These are phyloP conservation scores for Leptinotarsa lineolata DNA, from an alignment of 1,140 invertebrate genomes.

Conservation along the genomic window DNA sequence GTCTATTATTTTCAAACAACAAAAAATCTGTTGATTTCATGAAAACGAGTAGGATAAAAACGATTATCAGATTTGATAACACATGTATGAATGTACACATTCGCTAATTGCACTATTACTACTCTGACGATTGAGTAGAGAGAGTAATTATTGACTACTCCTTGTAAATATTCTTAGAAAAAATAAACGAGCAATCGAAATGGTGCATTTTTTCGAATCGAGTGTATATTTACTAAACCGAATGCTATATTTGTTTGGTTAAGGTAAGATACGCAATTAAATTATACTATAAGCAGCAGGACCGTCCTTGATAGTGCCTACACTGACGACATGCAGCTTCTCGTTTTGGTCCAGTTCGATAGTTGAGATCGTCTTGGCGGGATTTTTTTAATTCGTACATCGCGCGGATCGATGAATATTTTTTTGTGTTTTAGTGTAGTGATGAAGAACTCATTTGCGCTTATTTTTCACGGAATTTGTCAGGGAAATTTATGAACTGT, in stretches of 20 bases:
- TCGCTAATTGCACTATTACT: no score
- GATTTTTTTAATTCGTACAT: neutral
- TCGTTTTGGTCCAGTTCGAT: slow-evolving; percentile 23
- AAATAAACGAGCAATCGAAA: slow-evolving; percentile 15
- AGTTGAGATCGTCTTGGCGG: neutral
- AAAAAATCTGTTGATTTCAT: no score
- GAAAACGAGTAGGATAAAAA: no score
- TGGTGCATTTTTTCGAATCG: neutral
- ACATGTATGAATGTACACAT: no score
- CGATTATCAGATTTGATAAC: no score
- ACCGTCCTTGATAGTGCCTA: slow-evolving; percentile 21
- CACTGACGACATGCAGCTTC: slow-evolving; percentile 15
- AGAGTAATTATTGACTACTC: neutral
- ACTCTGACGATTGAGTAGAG: no score
- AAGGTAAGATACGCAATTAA: slow-evolving; percentile 24
- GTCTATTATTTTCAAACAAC: no score
- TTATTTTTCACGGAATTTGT: no score
- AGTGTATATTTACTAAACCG: slow-evolving; percentile 22
- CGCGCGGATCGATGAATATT: neutral
- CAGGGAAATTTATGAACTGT: no score
- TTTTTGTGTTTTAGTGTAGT: neutral
- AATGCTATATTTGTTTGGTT: slow-evolving; percentile 27
- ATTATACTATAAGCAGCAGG: slow-evolving; percentile 29
- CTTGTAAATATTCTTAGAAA: slow-evolving; percentile 2
- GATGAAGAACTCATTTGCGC: neutral